A percentile compares a stretch with the other conserved stretches of the same genome.
Conservation (phyloP, 2,113 vertebrate species). For the Phoxinus phoxinus region DNA sequence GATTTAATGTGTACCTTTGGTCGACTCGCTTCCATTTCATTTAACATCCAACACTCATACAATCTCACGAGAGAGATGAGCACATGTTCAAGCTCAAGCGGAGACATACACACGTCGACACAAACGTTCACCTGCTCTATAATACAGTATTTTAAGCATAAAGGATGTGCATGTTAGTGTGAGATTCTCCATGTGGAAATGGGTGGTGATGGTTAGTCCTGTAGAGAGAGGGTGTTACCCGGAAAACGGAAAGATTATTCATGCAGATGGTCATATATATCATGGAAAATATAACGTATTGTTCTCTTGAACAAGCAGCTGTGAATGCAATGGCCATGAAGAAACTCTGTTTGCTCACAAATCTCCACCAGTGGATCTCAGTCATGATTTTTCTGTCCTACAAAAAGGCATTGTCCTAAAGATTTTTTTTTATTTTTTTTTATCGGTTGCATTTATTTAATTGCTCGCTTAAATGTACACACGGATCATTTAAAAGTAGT, state of each 20-base stretch:
- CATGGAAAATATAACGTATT: background rate
- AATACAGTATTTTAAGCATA: background rate
- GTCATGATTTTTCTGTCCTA: background rate
- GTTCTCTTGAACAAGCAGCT: background rate
- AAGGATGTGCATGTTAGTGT: background rate
- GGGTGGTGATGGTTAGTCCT: background rate
- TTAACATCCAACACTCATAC: background rate
- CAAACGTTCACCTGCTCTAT: background rate
- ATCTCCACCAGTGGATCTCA: background rate
- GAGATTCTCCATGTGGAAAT: conserved; percentile 3
- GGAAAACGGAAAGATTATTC: conserved; percentile 4
- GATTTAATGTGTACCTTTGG: no score
- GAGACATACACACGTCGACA: background rate
- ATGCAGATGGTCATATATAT: background rate
- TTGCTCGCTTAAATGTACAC: no score
- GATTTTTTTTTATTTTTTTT: no score
- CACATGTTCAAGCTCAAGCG: background rate
- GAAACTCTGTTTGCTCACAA: background rate
- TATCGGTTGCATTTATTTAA: no score
- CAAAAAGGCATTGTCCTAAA: background rate
- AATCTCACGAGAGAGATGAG: background rate
- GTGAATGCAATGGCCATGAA: background rate
- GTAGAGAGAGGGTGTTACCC: background rate
- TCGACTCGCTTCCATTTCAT: no score
- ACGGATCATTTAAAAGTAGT: no score